A percentile compares a stretch with the other conserved stretches of the same genome.
Evolutionary conservation across 2,888 invertebrate species (phyloP).

Genomic region (Cephus rjabovi): DNA sequence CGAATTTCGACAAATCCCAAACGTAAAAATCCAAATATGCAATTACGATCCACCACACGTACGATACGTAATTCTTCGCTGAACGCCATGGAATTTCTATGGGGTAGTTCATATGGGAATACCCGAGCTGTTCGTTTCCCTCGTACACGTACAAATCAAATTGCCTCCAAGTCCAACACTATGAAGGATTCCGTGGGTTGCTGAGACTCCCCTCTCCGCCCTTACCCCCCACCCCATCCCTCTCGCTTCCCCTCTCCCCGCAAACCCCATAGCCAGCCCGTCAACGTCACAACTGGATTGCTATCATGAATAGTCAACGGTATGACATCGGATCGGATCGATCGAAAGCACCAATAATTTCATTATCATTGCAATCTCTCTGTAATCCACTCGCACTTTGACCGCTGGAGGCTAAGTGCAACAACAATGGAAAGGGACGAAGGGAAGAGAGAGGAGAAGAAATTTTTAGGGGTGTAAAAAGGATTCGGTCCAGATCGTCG

Average conservation of each 20-base stretch:
- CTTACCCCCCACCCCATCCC: rapidly evolving
- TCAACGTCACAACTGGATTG: neutral
- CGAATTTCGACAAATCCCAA: too few relatives aligned
- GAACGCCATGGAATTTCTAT: neutral
- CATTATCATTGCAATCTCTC: too few relatives aligned
- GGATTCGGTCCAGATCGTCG: too few relatives aligned
- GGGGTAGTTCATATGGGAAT: neutral
- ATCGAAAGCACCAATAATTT: neutral
- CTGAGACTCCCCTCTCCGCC: neutral
- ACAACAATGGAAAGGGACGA: too few relatives aligned
- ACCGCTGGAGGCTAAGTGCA: too few relatives aligned
- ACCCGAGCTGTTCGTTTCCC: neutral
- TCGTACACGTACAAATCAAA: neutral
- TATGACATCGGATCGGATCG: neutral
- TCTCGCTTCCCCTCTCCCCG: neutral
- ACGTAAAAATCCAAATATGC: neutral
- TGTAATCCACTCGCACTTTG: too few relatives aligned
- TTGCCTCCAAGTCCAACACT: neutral
- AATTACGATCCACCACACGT: neutral
- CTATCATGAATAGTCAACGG: neutral
- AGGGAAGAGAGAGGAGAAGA: too few relatives aligned
- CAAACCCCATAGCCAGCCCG: neutral
- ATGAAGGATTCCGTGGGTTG: too few relatives aligned
- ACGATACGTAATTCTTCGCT: neutral
- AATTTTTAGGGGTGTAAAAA: too few relatives aligned